phyloP scores from a whole-genome alignment of 2,113 vertebrate species.

The Nymphicus hollandicus region DNA sequence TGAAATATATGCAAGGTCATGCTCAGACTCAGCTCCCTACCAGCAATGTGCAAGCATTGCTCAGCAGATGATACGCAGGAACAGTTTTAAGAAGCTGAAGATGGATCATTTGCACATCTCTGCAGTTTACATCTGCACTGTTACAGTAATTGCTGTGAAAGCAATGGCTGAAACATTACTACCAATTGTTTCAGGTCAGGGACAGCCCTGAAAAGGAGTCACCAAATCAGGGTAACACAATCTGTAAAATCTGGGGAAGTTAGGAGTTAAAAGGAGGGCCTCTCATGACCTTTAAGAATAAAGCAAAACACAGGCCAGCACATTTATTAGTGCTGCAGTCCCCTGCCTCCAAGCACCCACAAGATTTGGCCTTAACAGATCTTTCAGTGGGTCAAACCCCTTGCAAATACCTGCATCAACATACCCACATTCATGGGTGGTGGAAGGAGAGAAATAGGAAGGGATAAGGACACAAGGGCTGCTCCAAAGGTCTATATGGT shows the following conservation, averaged over 20 bases:
- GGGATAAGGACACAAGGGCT: not conserved
- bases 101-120: not conserved
- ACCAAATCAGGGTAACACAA: not conserved
- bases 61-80: not conserved
- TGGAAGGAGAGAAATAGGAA: not conserved
- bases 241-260: not conserved
- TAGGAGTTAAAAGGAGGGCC: not conserved
- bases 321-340: not conserved
- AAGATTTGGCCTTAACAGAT: not conserved
- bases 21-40: not conserved
- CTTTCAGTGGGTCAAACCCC: not conserved
- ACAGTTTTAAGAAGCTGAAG: not conserved
- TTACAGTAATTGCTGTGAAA: not conserved
- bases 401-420: not conserved
- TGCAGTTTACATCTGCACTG: not conserved
- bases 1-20: not conserved
- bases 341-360: not conserved
- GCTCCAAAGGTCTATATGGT: not conserved
- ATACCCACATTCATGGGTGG: no score
- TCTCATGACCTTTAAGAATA: not conserved
- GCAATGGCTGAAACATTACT: not conserved
- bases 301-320: not conserved
- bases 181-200: not conserved
- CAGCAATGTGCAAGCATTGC: not conserved
- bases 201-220: not conserved